Conservation (phyloP, 2,113 vertebrate genomes). For the Dolichotis patagonum region DNA sequence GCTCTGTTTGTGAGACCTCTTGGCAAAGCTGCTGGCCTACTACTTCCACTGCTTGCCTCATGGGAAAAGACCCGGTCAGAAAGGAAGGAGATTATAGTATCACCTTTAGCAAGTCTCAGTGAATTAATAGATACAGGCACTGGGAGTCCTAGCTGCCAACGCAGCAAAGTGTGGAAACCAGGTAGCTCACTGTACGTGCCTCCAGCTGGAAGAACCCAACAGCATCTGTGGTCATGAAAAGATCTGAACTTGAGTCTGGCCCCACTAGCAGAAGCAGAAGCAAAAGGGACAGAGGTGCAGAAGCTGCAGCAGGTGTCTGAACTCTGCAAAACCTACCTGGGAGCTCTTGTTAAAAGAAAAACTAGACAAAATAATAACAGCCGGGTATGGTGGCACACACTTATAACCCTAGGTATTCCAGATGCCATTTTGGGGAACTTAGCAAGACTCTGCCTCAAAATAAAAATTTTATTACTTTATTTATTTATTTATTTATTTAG, state of each 20-base stretch:
- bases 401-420: neutral
- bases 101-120: neutral
- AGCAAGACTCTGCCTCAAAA: neutral
- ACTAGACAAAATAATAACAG: neutral
- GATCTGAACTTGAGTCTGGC: neutral
- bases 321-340: neutral
- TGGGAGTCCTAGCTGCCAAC: neutral
- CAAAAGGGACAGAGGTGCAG: neutral
- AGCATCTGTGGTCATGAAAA: neutral
- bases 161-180: neutral
- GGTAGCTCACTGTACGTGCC: accelerated
- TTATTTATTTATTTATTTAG: neutral
- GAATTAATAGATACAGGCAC: neutral
- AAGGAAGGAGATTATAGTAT: neutral
- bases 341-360: neutral
- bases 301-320: neutral
- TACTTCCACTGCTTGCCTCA: neutral
- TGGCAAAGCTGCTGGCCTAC: neutral
- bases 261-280: neutral
- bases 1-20: slow-evolving; percentile 3
- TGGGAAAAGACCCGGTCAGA: neutral
- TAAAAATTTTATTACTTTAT: neutral
- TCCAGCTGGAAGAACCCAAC: neutral
- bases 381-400: neutral
- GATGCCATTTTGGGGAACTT: neutral